These are phyloP conservation scores for Tricholaema leucomelas DNA, from an alignment of 2,113 vertebrate genomes.

Conservation along the genomic window DNA sequence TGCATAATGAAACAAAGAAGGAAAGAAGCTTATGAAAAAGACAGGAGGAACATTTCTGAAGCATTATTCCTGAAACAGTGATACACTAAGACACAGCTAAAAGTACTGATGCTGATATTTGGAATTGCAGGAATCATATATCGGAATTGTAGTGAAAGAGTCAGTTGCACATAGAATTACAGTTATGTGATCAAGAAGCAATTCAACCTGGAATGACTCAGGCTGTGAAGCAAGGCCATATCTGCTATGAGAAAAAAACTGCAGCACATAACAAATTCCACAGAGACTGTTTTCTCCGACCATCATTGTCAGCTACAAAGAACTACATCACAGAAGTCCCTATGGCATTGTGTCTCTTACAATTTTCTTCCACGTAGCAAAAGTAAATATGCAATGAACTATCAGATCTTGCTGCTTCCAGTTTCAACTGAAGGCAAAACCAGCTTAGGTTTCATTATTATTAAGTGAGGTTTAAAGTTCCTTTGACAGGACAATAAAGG, in stretches of 20 bases:
- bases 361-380: background rate
- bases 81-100: background rate
- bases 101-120: background rate
- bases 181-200: background rate
- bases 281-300: background rate
- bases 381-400: background rate
- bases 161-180: background rate
- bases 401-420: background rate
- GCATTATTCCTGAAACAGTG: background rate
- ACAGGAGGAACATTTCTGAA: background rate
- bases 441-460: accelerated
- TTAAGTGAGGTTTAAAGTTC: background rate
- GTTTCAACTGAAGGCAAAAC: background rate
- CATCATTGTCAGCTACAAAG: background rate
- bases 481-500: background rate
- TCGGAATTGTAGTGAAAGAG: background rate
- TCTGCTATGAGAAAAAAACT: background rate
- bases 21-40: background rate
- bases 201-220: background rate
- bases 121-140: background rate
- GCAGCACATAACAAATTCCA: background rate
- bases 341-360: background rate
- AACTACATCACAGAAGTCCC: background rate
- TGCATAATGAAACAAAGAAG: too few relatives aligned
- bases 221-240: background rate